These are phyloP conservation scores for Gari tellinella DNA, from an alignment of 2,888 invertebrate species.

Conservation along the genomic window DNA sequence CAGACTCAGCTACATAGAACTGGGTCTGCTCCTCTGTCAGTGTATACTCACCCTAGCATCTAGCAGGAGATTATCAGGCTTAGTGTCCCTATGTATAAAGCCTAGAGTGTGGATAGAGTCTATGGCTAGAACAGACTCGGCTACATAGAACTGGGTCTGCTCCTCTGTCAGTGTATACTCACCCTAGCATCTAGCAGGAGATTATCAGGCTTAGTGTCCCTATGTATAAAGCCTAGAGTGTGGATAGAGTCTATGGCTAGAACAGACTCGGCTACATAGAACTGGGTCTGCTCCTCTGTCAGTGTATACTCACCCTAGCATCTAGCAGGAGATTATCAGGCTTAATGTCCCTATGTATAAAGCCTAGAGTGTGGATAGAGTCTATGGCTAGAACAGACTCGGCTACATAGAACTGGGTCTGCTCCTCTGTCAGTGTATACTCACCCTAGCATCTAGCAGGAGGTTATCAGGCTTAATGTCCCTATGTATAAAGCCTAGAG, in stretches of 20 bases:
- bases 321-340: slow-evolving; percentile 99
- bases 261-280: slow-evolving; percentile 99
- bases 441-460: slow-evolving; percentile 94
- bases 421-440: slow-evolving; percentile 94
- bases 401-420: slow-evolving; percentile 99
- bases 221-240: slow-evolving; percentile 98
- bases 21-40: slow-evolving; percentile 99
- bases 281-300: slow-evolving; percentile 99
- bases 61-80: slow-evolving; percentile 98
- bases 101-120: slow-evolving; percentile 99
- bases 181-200: slow-evolving; percentile 96
- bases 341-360: slow-evolving; percentile 99
- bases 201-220: slow-evolving; percentile 99
- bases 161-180: slow-evolving; percentile 93
- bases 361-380: slow-evolving; percentile 99
- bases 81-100: slow-evolving; percentile 99
- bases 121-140: slow-evolving; percentile 99
- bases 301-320: slow-evolving; percentile 90
- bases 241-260: slow-evolving; percentile 99
- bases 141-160: slow-evolving; percentile 99
- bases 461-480: slow-evolving; percentile 99
- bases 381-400: slow-evolving; percentile 99
- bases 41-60: slow-evolving; percentile 91
- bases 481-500: slow-evolving; percentile 97
- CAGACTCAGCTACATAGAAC: slow-evolving; percentile 99